These are phyloP conservation scores for Pseudobourletiella spinata DNA, from an alignment of 1,140 invertebrate genomes.

Conservation along the genomic window DNA sequence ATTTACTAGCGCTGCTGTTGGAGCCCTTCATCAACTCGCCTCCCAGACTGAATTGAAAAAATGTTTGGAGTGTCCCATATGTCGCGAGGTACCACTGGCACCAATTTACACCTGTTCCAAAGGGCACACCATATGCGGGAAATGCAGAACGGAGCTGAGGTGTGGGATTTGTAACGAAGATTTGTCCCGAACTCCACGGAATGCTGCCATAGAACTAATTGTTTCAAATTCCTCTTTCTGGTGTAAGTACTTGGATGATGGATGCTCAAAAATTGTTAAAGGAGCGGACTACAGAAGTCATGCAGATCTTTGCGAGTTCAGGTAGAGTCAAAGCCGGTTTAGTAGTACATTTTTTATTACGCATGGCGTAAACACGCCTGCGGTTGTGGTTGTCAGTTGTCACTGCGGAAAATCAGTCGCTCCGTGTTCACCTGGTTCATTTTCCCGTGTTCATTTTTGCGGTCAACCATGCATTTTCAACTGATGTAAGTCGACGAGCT, in stretches of 20 bases:
- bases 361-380: too few species aligned
- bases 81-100: slow-evolving; percentile 25
- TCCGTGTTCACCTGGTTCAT: too few species aligned
- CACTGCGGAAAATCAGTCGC: too few species aligned
- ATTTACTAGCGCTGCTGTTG: slow-evolving; percentile 22
- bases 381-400: too few species aligned
- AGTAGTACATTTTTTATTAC: too few species aligned
- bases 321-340: too few species aligned
- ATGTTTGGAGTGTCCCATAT: slow-evolving; percentile 28
- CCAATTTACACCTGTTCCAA: slow-evolving; percentile 27
- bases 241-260: slow-evolving; percentile 26
- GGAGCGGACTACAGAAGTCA: slow-evolving; percentile 25
- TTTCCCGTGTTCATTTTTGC: too few species aligned
- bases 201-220: slow-evolving; percentile 22
- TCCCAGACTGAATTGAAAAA: slow-evolving; percentile 21
- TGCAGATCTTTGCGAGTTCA: slow-evolving; percentile 13
- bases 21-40: slow-evolving; percentile 17
- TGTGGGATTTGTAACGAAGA: slow-evolving; percentile 29
- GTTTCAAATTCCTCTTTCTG: slow-evolving; percentile 28
- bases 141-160: slow-evolving; percentile 11
- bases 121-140: slow-evolving; percentile 28
- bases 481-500: too few species aligned
- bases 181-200: slow-evolving; percentile 12
- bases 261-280: slow-evolving; percentile 25
- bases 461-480: too few species aligned